Conservation (phyloP, 2,888 invertebrate species). For the Trachelus tabidus region DNA sequence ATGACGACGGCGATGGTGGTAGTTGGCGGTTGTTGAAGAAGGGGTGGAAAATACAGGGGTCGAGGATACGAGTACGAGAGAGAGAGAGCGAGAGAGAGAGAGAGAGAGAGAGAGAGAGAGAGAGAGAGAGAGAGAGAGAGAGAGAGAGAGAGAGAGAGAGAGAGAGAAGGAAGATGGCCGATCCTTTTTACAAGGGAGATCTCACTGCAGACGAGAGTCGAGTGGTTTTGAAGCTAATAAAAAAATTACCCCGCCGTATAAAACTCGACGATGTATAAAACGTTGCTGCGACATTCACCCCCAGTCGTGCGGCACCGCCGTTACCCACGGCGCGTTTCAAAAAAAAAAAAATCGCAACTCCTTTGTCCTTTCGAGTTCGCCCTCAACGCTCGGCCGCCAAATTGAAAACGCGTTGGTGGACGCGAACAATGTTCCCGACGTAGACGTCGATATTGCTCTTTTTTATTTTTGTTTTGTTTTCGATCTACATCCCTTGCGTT, state of each 20-base stretch:
- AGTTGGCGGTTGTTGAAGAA: slow-evolving; percentile 14
- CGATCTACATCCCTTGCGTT: too few relatives aligned
- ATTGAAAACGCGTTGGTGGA: slow-evolving; percentile 35
- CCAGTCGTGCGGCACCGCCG: slow-evolving; percentile 2
- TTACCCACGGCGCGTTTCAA: slow-evolving; percentile 5
- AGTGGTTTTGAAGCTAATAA: slow-evolving; percentile 62
- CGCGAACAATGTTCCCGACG: slow-evolving; percentile 34
- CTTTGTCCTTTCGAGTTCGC: slow-evolving; percentile 31
- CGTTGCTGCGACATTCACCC: slow-evolving; percentile 40
- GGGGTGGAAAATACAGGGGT: not conserved
- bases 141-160: slow-evolving; percentile 15
- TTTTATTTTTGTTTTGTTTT: not conserved
- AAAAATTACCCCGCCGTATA: slow-evolving; percentile 58
- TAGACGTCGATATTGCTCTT: slow-evolving; percentile 5
- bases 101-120: slow-evolving; percentile 17
- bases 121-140: slow-evolving; percentile 17
- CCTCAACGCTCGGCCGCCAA: slow-evolving; percentile 28
- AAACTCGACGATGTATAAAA: slow-evolving; percentile 51
- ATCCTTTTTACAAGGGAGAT: slow-evolving; percentile 42
- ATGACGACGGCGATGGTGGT: not conserved
- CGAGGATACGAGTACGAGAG: slow-evolving; percentile 13
- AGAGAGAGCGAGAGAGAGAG: slow-evolving; percentile 17
- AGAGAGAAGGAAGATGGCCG: slow-evolving; percentile 23
- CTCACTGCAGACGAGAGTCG: slow-evolving; percentile 46
- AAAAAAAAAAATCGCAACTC: slow-evolving; percentile 38